Percentiles rank a stretch among this genome's conserved stretches.
Evolutionary conservation across 2,888 invertebrate genomes (phyloP).

Genomic region (Drosophila subquinaria): DNA sequence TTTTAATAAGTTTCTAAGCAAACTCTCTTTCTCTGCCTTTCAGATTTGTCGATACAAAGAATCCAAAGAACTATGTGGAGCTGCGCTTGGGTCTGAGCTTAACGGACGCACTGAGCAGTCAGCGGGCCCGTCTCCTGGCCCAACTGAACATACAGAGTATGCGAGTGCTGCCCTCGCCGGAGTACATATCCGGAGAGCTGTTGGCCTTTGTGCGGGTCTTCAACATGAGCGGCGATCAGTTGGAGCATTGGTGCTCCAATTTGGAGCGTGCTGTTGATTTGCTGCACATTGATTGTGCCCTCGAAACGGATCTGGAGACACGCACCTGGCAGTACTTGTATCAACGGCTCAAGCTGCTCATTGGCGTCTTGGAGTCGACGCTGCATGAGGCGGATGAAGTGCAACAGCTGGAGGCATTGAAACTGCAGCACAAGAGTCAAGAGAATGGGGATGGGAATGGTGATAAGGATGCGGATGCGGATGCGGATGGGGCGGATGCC

Average conservation of each 20-base stretch:
- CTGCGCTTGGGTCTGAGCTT: constrained; percentile 93
- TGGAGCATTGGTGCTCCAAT: constrained; percentile 88
- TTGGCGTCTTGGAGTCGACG: constrained; percentile 88
- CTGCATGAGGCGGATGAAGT: constrained; percentile 87
- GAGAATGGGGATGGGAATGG: neutral
- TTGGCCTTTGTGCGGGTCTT: constrained; percentile 94
- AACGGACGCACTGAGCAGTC: constrained; percentile 90
- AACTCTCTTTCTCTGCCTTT: constrained; percentile 2
- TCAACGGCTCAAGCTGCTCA: constrained; percentile 88
- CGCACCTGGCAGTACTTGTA: constrained; percentile 90
- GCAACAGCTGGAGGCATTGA: constrained; percentile 80
- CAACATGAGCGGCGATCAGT: constrained; percentile 91
- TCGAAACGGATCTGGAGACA: constrained; percentile 88
- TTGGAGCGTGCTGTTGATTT: constrained; percentile 87
- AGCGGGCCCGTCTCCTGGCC: constrained; percentile 89
- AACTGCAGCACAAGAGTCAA: constrained; percentile 51
- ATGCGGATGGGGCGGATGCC: neutral
- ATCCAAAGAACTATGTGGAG: constrained; percentile 91
- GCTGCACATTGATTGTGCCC: constrained; percentile 87
- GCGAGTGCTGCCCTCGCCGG: constrained; percentile 88
- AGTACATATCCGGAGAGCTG: constrained; percentile 90
- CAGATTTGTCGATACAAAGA: constrained; percentile 91
- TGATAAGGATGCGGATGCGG: neutral
- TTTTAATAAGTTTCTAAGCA: neutral
- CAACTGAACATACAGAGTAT: constrained; percentile 90